Evolutionary conservation across 2,113 vertebrate genomes (phyloP), one percentile per base, ranked within the genome.

Genomic region (Heterotis niloticus): DNA sequence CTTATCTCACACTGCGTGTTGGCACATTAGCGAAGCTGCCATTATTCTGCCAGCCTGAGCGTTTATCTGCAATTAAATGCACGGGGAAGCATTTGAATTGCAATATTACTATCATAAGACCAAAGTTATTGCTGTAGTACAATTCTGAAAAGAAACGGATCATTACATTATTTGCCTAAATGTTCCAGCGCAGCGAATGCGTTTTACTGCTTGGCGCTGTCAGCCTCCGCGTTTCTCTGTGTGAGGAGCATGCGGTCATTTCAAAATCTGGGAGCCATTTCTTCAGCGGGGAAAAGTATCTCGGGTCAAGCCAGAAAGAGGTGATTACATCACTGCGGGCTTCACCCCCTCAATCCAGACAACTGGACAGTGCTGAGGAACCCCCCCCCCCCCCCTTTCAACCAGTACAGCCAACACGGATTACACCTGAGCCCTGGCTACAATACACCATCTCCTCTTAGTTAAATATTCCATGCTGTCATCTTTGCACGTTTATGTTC

Each of bases 101-200:
- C 52, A 74, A 74, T 74, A 74, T 74, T 74, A 74, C 57, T 74
- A 74, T 74, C 71, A 26, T 74, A 74, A 74, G 71, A 59, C 71
- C 71, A 59, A 57, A 57, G 71, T 74, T 74, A 74, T 74, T 74
- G 71, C 71, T 57, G 71, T 74, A 74, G 57, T 54, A 74, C 54
- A 74, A 57, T 74, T 74, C 57, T 52, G 57, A 51, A 74, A 74
- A 57, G 52, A 74, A 74, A 74, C 57, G 71, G 71, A 74, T 74
- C 71, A 74, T 74, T 74, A 74, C 51, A 74, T 51, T 74, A 74
- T 74, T 74, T 57, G 51, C 71, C 57, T 74, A 74, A 74, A 74
- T 74, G 71, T 74, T 74, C 71, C 54, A 59, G 71, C 23, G 57
- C 54, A 57, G 52, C 57, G 52, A 59, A 13, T 74, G 71, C 54